Evolutionary conservation across 2,113 vertebrate species (phyloP), one percentile per base, ranked within the genome.

Genomic region (Bombycilla garrulus): DNA sequence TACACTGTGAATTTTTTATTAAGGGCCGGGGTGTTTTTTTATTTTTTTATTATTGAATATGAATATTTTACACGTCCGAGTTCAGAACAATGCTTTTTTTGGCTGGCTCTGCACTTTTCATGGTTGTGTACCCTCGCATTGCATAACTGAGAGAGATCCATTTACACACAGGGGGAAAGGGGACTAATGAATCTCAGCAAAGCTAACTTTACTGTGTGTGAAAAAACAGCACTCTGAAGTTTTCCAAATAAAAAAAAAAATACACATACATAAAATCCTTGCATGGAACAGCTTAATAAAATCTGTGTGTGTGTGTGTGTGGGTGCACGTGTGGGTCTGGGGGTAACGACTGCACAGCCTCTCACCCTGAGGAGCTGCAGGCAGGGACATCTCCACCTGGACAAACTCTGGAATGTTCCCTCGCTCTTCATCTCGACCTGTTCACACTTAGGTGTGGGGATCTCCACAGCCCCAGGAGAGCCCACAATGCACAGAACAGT

Each of bases 81-180:
- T 86, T 92, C 92, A 53, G 86, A 95, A 93, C 87, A 89, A 95
- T 96, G 97, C 97, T 98, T 97, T 91, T 97, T 97, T 98, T 98
- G 98, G 98, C 98, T 96, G 96, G 80, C 83, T 93, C 81, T n/a
- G 36, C 88, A 73, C 70, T 76, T 96, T 97, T 96, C 97, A 95
- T 97, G 96, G 93, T 93, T 77, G 67, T 81, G 80, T 93, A 87
- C 95, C 97, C 79, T 86, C 5, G 95, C 90, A 17, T 97, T 97
- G 97, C 98, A 94, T 94, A 98, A 97, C 96, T 80, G 92, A 86
- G 97, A 96, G 94, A 96, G 96, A 92, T 98, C 98, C 83, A 53
- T 96, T 98, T 98, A 97, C 98, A 76, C 88, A 86, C 91, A 47
- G 70, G 96, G 93, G 97, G 95, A 79, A 88, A 92, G 88, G 85